Evolutionary conservation across 2,888 invertebrate species (phyloP).

Genomic region (Cryptocephalus primarius): DNA sequence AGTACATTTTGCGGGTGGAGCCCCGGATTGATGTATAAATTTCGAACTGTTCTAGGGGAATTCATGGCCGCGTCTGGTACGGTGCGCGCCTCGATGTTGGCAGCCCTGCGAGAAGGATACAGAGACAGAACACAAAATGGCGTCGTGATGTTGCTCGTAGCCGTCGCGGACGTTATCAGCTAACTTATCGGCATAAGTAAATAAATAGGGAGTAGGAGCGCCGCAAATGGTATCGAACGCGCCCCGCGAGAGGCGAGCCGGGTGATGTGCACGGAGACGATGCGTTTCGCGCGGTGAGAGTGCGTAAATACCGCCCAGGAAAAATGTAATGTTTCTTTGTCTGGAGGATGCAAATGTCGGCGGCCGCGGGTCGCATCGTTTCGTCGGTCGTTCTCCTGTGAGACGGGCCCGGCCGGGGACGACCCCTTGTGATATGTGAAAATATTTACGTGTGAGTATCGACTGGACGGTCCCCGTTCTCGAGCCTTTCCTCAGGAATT

Average conservation of each 20-base stretch:
- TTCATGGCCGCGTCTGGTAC: too few relatives aligned
- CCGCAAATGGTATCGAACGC: constrained; percentile 17
- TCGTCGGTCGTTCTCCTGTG: constrained; percentile 17
- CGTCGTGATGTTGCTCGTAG: constrained; percentile 28
- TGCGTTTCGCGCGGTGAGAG: constrained; percentile 16
- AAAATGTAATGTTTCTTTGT: constrained; percentile 38
- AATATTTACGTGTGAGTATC: constrained; percentile 19
- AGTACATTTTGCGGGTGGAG: too few relatives aligned
- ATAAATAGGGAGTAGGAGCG: constrained; percentile 18
- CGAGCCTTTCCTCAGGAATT: constrained; percentile 12
- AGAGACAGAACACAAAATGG: constrained; percentile 28
- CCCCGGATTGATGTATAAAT: too few relatives aligned
- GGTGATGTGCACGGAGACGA: constrained; percentile 12
- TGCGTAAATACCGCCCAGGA: constrained; percentile 25
- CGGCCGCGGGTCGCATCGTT: constrained; percentile 15
- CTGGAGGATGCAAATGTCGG: constrained; percentile 29
- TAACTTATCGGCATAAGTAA: constrained; percentile 21
- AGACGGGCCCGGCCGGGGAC: constrained; percentile 8
- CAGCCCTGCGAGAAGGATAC: not conserved
- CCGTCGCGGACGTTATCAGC: constrained; percentile 23
- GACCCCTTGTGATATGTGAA: constrained; percentile 15
- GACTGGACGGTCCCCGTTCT: constrained; percentile 6
- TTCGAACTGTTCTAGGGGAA: too few relatives aligned
- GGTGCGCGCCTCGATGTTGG: not conserved
- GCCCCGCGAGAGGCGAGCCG: constrained; percentile 13